Evolutionary conservation across 2,888 invertebrate species (phyloP).

Genomic region (Prenolepis imparis): DNA sequence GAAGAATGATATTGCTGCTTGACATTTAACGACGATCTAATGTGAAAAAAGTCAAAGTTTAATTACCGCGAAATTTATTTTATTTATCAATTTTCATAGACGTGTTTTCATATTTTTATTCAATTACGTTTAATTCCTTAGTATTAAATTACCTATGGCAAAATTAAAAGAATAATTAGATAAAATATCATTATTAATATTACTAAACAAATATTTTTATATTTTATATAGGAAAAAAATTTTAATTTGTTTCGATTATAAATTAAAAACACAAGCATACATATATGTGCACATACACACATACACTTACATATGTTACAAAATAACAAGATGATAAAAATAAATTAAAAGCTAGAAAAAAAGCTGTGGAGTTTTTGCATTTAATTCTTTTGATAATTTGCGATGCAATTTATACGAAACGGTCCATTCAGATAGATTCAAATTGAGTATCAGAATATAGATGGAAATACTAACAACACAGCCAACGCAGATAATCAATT

Average conservation of each 20-base stretch:
- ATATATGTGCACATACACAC: not conserved
- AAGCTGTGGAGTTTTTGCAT: not conserved
- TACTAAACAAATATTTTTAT: not conserved
- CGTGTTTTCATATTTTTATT: not conserved
- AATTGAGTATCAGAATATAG: not conserved
- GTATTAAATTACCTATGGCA: not conserved
- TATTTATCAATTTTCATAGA: not conserved
- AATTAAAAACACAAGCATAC: not conserved
- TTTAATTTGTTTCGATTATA: not conserved
- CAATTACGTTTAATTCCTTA: not conserved
- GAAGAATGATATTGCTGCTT: conserved; percentile 10
- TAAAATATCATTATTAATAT: conserved; percentile 14
- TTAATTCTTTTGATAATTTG: not conserved
- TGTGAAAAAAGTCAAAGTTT: conserved; percentile 11
- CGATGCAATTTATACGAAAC: not conserved
- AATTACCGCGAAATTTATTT: not conserved
- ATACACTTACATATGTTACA: not conserved
- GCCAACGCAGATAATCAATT: not conserved
- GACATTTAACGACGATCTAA: conserved; percentile 15
- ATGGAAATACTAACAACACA: not conserved
- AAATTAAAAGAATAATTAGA: not conserved
- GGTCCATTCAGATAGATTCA: not conserved
- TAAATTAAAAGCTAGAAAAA: not conserved
- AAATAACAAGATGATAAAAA: not conserved
- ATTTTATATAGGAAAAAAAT: not conserved